Evolutionary conservation across 2,113 vertebrate genomes (phyloP).

Genomic region (Psephotus haematonotus): DNA sequence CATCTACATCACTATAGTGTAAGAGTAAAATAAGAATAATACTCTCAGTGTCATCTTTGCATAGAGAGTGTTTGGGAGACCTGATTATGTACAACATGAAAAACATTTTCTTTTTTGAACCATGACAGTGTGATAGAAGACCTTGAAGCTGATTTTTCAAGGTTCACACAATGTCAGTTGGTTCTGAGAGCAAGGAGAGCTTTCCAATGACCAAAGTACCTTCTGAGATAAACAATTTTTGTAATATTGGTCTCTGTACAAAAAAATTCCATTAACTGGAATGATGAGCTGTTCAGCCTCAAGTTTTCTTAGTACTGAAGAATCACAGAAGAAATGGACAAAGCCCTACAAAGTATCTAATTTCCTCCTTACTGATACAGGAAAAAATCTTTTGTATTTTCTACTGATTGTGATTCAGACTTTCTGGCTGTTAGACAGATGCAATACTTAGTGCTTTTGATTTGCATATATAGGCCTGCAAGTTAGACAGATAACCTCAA

Average conservation of each 20-base stretch:
- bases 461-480: slow-evolving; percentile 8
- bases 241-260: neutral
- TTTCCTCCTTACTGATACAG: neutral
- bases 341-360: neutral
- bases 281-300: neutral
- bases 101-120: neutral
- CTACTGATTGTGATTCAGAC: slow-evolving; percentile 5
- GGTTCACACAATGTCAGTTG: neutral
- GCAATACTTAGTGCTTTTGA: neutral
- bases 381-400: neutral
- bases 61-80: neutral
- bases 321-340: neutral
- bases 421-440: slow-evolving; percentile 22
- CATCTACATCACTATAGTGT: neutral
- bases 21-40: neutral
- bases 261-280: neutral
- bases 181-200: neutral
- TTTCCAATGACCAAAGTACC: neutral
- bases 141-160: neutral
- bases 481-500: slow-evolving; percentile 19
- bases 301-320: neutral
- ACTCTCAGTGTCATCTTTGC: neutral
- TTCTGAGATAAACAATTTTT: neutral
- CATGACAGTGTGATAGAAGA: neutral
- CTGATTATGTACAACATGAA: neutral